Evolutionary conservation across 2,888 invertebrate genomes (phyloP), one percentile per base, ranked within the genome.

Genomic region (Tipula confusa): DNA sequence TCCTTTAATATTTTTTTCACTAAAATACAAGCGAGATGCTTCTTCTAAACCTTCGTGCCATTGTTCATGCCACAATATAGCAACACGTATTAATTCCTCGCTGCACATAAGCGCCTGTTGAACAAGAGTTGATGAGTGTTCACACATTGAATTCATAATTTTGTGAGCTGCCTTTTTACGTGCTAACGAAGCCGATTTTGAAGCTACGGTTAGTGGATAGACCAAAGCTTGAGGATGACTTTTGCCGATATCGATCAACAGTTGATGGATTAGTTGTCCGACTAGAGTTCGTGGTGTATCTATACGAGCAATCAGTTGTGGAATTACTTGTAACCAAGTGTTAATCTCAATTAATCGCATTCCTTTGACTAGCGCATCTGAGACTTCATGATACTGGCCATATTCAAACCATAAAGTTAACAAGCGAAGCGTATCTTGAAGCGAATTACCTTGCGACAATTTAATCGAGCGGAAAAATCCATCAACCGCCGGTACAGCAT

Each of bases 261-360:
- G 91, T 87, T 97, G 95, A 88, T 98, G 97, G 84, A 99, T 98
- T 79, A 98, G 91, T 85, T 96, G 94, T 0, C 96, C 96, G 0
- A 99, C 98, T 83, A 97, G 90, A 83, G 94, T 94, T 38, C 97
- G 92, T 0, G 96, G 96, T 0, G 98, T 98, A 88, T 99, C 99
- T 85, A 99, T 98, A 83, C 99, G 93, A 0, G 99, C 99, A 85
- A 99, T 99, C 33, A 99, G 91, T 88, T 99, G 99, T 0, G 99
- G 99, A 86, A 99, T 98, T 0, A 99, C 98, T 92, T 99, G 99
- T 9, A 99, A 91, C 99, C 99, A 99, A 2, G 98, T 99, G 87
- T 98, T 98, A 85, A 99, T 97, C 88, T 98, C 97, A 64, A 99
- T 98, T 1, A 95, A 93, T 86, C 96, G 93, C 85, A 99, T 95